Conservation (phyloP, 2,113 vertebrate species). For the Paradisaea rubra region DNA sequence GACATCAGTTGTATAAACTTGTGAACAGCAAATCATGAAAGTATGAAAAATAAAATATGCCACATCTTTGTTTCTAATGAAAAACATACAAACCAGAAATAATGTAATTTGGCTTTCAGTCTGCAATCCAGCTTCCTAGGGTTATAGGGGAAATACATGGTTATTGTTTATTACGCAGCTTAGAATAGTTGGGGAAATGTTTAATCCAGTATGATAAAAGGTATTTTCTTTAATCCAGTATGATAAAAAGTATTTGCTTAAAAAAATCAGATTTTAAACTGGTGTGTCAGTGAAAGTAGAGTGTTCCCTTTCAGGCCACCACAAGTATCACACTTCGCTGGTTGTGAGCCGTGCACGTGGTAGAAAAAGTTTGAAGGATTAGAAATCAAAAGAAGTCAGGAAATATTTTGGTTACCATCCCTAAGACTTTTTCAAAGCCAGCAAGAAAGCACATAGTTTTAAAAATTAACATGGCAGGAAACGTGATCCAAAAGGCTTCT, state of each 20-base stretch:
- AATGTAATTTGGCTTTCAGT: not conserved
- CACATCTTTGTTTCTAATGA: not conserved
- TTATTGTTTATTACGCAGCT: not conserved
- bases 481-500: not conserved
- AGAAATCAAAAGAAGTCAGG: not conserved
- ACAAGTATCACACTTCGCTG: not conserved
- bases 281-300: not conserved
- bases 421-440: not conserved
- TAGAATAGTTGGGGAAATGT: not conserved
- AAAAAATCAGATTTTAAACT: not conserved
- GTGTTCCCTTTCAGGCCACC: not conserved
- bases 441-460: not conserved
- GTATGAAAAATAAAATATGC: not conserved
- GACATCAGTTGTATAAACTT: not conserved
- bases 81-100: not conserved
- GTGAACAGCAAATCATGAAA: not conserved
- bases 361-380: not conserved
- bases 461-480: not conserved
- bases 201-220: not conserved
- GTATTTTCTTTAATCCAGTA: not conserved
- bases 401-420: not conserved
- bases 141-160: not conserved
- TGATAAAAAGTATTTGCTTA: not conserved
- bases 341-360: not conserved
- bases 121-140: not conserved